Percentiles rank a stretch among this genome's conserved stretches.
phyloP scores from a whole-genome alignment of 2,113 vertebrate species.

The Ophiodon elongatus region DNA sequence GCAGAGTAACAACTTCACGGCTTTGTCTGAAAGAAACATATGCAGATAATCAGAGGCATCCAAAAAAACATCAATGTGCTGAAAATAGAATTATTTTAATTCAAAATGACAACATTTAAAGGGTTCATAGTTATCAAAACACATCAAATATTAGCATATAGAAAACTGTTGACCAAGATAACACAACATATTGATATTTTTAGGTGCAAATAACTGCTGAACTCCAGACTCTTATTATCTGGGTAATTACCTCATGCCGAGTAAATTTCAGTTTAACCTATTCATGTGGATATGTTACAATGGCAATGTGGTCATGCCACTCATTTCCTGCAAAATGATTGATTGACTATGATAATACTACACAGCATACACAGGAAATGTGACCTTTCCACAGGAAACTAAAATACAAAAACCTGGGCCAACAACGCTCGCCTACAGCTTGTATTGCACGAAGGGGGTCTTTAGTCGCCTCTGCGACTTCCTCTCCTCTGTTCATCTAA shows the following conservation, averaged over 20 bases:
- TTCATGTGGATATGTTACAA: neutral
- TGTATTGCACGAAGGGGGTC: neutral
- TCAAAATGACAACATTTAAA: neutral
- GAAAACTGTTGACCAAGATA: neutral
- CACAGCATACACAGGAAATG: conserved; percentile 31
- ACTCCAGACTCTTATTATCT: neutral
- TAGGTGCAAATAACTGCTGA: neutral
- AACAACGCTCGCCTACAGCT: conserved; percentile 32
- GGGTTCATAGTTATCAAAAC: neutral
- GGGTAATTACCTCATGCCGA: neutral
- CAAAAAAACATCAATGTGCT: neutral
- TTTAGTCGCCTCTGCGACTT: conserved; percentile 22
- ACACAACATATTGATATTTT: neutral
- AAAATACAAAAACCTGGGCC: conserved; percentile 21
- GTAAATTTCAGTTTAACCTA: neutral
- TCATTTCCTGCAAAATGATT: neutral
- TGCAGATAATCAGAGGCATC: neutral
- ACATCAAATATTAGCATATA: neutral
- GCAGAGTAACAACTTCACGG: conserved; percentile 84
- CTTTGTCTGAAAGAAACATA: conserved; percentile 85
- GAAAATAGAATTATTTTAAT: neutral
- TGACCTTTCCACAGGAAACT: conserved; percentile 62
- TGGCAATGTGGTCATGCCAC: neutral
- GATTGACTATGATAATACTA: neutral
- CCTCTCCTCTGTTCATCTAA: conserved; percentile 24